A percentile compares a stretch with the other conserved stretches of the same genome.
These are phyloP conservation scores for Falco punctatus DNA, from an alignment of 2,113 vertebrate genomes.

Conservation along the genomic window DNA sequence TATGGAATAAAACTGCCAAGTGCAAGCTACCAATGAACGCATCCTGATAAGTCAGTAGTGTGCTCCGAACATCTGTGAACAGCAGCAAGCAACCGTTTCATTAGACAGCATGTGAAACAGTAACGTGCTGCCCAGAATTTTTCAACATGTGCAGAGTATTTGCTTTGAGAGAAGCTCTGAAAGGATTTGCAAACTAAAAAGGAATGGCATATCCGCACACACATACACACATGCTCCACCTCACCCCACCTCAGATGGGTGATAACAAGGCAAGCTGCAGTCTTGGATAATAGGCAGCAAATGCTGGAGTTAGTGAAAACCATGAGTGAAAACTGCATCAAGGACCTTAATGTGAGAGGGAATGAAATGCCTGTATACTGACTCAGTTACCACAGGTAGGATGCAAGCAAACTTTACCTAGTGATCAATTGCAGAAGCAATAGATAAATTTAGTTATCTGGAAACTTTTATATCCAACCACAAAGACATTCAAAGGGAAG, in stretches of 20 bases:
- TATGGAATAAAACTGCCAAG: not conserved
- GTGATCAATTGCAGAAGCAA: not conserved
- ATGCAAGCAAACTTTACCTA: not conserved
- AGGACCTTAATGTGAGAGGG: not conserved
- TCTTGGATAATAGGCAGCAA: not conserved
- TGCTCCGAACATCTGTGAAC: constrained; percentile 22
- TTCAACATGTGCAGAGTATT: not conserved
- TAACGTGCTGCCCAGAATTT: not conserved
- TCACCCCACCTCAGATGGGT: not conserved
- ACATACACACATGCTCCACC: not conserved
- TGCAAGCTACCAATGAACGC: not conserved
- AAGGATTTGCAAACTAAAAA: not conserved
- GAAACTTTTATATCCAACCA: not conserved
- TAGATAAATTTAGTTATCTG: not conserved
- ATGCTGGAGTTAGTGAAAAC: not conserved
- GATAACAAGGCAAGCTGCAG: not conserved
- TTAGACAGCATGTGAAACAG: not conserved
- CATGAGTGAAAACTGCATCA: not conserved
- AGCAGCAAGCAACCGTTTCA: not conserved
- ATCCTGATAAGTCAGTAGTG: not conserved
- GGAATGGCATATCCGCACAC: not conserved
- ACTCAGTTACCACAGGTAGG: not conserved
- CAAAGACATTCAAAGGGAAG: not conserved
- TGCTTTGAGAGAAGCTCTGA: not conserved
- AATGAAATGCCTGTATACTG: not conserved